These are phyloP conservation scores for Rhegmatorhina hoffmannsi DNA, from an alignment of 2,113 vertebrate species.

Conservation along the genomic window DNA sequence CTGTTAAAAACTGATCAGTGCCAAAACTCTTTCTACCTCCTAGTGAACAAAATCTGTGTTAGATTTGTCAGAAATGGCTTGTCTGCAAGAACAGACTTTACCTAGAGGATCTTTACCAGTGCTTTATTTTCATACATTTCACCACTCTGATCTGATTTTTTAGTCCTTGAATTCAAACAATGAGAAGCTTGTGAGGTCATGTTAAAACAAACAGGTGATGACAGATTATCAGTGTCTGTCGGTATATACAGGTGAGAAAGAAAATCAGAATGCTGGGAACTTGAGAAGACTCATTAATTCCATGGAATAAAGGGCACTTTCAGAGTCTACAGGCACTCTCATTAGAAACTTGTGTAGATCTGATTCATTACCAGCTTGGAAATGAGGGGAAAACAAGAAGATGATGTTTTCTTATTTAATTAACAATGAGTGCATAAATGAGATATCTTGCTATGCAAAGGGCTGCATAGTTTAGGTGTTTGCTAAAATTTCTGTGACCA, in stretches of 20 bases:
- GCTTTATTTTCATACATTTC: slow-evolving; percentile 6
- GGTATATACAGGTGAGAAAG: background rate
- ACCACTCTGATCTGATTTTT: background rate
- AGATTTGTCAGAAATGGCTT: background rate
- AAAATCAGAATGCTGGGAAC: background rate
- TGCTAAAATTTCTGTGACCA: background rate
- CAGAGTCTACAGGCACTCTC: background rate
- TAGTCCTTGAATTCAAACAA: slow-evolving; percentile 9
- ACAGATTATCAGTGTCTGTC: background rate
- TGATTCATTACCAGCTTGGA: background rate
- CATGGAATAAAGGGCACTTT: background rate
- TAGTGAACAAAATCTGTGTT: background rate
- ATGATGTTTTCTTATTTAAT: background rate
- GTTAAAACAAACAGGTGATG: background rate
- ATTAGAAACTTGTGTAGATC: background rate
- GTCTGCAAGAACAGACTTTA: background rate
- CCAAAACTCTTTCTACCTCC: background rate
- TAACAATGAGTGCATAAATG: background rate
- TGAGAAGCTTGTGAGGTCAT: background rate
- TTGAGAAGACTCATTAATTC: background rate
- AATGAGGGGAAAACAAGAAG: background rate
- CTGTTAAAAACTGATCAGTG: background rate
- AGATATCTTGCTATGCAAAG: background rate
- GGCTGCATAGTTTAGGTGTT: background rate
- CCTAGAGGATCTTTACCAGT: background rate